Conservation (phyloP, 2,113 vertebrate genomes). For the Tricholaema leucomelas region DNA sequence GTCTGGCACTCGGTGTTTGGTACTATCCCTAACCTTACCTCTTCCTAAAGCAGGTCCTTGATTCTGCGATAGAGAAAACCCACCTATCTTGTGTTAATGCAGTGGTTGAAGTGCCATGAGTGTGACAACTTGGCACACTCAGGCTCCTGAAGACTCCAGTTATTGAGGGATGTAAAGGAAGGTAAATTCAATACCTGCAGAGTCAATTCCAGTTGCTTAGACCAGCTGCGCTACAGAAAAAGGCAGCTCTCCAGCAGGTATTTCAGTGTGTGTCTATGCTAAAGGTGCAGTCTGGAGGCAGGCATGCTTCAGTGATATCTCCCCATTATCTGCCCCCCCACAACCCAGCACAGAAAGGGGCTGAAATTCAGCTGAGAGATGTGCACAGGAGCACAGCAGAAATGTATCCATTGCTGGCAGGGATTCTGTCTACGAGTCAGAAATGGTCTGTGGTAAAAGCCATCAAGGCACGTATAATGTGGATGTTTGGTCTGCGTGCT, state of each 20-base stretch:
- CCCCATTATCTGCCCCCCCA: background rate
- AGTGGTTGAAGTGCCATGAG: background rate
- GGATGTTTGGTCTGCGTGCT: background rate
- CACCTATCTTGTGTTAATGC: background rate
- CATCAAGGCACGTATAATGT: accelerated
- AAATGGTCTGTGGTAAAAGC: background rate
- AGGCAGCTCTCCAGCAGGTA: accelerated
- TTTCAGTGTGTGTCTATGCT: accelerated
- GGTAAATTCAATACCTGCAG: background rate
- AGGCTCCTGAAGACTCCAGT: background rate
- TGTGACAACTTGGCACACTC: background rate
- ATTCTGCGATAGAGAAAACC: background rate
- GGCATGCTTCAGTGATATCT: background rate
- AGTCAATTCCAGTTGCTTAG: background rate
- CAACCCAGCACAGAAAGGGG: background rate
- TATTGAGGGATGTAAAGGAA: background rate
- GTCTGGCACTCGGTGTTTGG: accelerated
- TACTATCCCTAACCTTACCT: background rate
- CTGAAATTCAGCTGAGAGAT: background rate
- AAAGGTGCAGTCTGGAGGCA: background rate
- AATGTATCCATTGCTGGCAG: accelerated
- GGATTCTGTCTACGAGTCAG: background rate
- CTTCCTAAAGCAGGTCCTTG: background rate
- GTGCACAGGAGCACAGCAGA: background rate
- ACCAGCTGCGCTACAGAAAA: background rate